Evolutionary conservation across 2,797 vertebrate genomes (phyloP).

Genomic region (Enteromius trimaculatus): DNA sequence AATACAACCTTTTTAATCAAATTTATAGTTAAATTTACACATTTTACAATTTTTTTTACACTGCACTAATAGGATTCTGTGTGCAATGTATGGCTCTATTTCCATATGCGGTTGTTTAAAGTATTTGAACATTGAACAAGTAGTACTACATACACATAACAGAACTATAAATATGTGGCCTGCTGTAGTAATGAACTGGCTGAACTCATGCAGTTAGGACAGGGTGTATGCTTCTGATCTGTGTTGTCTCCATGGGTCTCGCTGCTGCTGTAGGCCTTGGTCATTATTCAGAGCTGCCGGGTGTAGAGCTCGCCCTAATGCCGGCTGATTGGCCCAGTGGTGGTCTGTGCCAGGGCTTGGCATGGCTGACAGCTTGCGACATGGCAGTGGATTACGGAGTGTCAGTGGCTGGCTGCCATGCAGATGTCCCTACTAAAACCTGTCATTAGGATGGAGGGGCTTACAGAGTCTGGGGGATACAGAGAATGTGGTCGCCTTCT

Average conservation of each 20-base stretch:
- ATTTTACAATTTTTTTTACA: too few species aligned
- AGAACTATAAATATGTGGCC: background rate
- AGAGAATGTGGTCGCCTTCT: conserved; percentile 38
- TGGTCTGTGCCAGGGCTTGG: conserved; percentile 56
- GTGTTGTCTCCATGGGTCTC: conserved; percentile 48
- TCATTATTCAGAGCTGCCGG: conserved; percentile 55
- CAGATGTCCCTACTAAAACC: conserved; percentile 62
- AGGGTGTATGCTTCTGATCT: conserved; percentile 44
- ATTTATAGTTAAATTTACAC: too few species aligned
- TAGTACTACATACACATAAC: background rate
- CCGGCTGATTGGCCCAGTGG: conserved; percentile 51
- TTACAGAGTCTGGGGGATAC: conserved; percentile 49
- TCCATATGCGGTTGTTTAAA: background rate
- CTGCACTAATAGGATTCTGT: background rate
- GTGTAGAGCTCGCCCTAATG: conserved; percentile 44
- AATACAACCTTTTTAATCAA: too few species aligned
- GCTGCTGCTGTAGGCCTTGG: conserved; percentile 51
- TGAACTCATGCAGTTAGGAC: conserved; percentile 30
- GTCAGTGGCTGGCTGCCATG: conserved; percentile 59
- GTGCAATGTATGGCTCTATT: background rate
- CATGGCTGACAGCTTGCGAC: conserved; percentile 60
- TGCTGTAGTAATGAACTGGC: conserved; percentile 20
- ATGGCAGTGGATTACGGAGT: conserved; percentile 62
- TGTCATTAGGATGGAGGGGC: conserved; percentile 62
- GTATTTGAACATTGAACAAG: background rate